Evolutionary conservation across 2,888 invertebrate genomes (phyloP).

Genomic region (Aphodius granarius): DNA sequence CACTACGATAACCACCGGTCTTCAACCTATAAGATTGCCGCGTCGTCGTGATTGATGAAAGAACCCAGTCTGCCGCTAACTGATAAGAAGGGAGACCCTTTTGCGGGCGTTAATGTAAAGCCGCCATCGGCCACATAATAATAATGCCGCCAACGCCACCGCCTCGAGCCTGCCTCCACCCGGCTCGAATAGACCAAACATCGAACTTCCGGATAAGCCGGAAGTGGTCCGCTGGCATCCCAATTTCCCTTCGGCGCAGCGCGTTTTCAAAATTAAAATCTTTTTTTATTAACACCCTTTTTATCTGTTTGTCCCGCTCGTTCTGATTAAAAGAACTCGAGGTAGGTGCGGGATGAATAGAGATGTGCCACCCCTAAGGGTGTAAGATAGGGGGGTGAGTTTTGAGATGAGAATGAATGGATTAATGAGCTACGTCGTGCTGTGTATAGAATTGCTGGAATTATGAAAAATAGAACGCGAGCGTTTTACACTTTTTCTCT

Average conservation of each 20-base stretch:
- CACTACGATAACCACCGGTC: conserved; percentile 4
- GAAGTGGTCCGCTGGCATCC: not conserved
- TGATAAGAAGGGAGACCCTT: not conserved
- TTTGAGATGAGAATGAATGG: not conserved
- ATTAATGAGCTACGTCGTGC: not conserved
- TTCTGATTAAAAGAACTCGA: not conserved
- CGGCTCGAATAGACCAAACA: not conserved
- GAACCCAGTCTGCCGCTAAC: conserved; percentile 7
- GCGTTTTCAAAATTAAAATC: not conserved
- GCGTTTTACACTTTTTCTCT: not conserved
- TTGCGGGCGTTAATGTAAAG: not conserved
- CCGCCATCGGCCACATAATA: not conserved
- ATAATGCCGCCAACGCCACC: not conserved
- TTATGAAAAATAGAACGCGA: not conserved
- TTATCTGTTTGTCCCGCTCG: not conserved
- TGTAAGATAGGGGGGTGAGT: not conserved
- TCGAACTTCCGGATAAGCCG: not conserved
- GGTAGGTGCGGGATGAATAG: not conserved
- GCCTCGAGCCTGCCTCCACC: not conserved
- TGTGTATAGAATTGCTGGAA: not conserved
- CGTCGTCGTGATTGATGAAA: not conserved
- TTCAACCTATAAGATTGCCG: conserved; percentile 26
- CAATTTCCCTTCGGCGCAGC: not conserved
- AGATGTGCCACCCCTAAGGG: not conserved
- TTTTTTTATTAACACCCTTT: not conserved